Evolutionary conservation across 2,888 invertebrate species (phyloP).

Genomic region (Keiferia lycopersicella): DNA sequence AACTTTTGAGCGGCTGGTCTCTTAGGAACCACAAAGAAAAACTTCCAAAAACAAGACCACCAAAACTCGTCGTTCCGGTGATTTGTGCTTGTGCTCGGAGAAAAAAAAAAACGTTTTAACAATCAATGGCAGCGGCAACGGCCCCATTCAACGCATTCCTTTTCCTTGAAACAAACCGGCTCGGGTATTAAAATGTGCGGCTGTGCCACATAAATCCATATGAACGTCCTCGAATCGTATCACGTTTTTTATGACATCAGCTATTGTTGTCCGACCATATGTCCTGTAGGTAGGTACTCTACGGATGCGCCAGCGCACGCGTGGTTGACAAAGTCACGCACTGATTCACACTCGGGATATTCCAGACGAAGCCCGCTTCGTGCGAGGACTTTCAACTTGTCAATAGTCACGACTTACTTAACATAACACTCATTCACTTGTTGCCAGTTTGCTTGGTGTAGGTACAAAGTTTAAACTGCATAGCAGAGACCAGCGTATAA

Average conservation of each 20-base stretch:
- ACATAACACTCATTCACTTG: conserved; percentile 34
- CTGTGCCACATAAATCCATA: conserved; percentile 32
- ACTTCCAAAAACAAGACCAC: not conserved
- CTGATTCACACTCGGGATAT: conserved; percentile 64
- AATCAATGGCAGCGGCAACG: conserved; percentile 3
- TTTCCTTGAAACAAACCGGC: conserved; percentile 16
- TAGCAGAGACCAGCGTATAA: not conserved
- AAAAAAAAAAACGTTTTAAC: not conserved
- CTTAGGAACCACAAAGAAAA: not conserved
- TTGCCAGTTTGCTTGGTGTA: conserved; percentile 3
- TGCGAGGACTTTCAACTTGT: conserved; percentile 45
- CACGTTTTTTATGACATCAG: conserved; percentile 65
- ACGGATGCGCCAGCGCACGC: conserved; percentile 46
- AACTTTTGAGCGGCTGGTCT: not conserved
- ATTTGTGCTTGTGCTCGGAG: not conserved
- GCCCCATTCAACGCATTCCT: conserved; percentile 17
- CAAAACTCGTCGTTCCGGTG: not conserved
- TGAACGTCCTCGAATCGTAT: conserved; percentile 50
- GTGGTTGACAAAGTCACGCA: conserved; percentile 61
- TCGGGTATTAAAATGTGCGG: conserved; percentile 7
- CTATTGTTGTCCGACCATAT: conserved; percentile 68
- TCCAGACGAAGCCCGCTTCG: conserved; percentile 43
- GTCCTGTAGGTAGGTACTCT: conserved; percentile 28
- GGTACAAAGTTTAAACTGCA: not conserved
- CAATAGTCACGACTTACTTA: conserved; percentile 53